These are phyloP conservation scores for Drosophila oshimai DNA, from an alignment of 1,140 invertebrate genomes.

Conservation along the genomic window DNA sequence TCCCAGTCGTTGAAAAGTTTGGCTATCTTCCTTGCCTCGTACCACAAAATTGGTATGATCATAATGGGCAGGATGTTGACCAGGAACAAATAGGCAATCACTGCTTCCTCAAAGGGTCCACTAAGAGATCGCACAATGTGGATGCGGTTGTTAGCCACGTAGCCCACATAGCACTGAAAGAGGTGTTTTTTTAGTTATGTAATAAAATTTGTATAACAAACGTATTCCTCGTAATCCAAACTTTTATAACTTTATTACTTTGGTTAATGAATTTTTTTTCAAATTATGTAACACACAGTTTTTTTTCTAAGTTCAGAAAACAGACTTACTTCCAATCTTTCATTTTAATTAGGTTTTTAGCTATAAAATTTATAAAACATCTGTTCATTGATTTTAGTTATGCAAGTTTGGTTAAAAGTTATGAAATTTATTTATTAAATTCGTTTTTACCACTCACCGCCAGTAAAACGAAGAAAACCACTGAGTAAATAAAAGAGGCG, in stretches of 20 bases:
- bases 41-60: conserved; percentile 85
- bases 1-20: conserved; percentile 85
- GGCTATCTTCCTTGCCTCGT: conserved; percentile 86
- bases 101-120: conserved; percentile 87
- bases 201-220: no score
- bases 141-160: conserved; percentile 85
- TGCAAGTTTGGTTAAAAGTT: no score
- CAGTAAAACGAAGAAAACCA: conserved; percentile 83
- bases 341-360: no score
- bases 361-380: no score
- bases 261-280: no score
- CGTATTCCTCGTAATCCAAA: no score
- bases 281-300: no score
- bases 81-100: conserved; percentile 87
- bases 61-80: conserved; percentile 86
- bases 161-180: conserved; percentile 83
- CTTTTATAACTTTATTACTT: no score
- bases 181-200: not conserved
- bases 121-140: conserved; percentile 85
- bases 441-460: conserved; percentile 50
- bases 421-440: not conserved
- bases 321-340: no score
- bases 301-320: no score
- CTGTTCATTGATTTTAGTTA: no score
- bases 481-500: conserved; percentile 84